Evolutionary conservation across 2,797 vertebrate species (phyloP).

Genomic region (Tokudaia muenninki): DNA sequence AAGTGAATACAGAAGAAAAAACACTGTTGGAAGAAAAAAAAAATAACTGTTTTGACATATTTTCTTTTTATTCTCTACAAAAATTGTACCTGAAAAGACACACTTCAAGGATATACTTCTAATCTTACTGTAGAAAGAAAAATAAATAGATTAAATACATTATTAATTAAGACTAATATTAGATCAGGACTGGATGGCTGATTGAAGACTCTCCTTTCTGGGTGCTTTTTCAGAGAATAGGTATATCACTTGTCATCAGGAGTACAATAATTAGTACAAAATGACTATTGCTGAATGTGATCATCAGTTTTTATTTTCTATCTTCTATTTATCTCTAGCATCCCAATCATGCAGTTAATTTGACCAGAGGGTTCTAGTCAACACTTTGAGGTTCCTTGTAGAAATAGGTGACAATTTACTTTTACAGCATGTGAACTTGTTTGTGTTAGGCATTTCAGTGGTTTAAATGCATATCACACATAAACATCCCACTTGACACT

Average conservation of each 20-base stretch:
- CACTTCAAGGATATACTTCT: neutral
- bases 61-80: conserved; percentile 13
- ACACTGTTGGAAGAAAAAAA: neutral
- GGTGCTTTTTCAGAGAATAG: neutral
- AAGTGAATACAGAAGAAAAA: neutral
- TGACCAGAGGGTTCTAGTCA: neutral
- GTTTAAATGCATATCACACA: no score
- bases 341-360: neutral
- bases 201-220: neutral
- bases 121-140: neutral
- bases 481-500: no score
- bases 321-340: neutral
- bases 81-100: neutral
- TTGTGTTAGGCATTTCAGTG: neutral
- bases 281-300: neutral
- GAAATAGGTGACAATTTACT: neutral
- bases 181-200: neutral
- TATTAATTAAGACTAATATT: neutral
- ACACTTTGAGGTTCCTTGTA: neutral
- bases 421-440: neutral
- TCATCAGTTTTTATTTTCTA: neutral
- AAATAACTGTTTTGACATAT: neutral
- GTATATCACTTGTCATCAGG: neutral
- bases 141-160: neutral
- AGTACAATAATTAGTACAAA: neutral